A percentile compares a stretch with the other conserved stretches of the same genome.
These are phyloP conservation scores for Coryphaenoides rupestris DNA, from an alignment of 2,113 vertebrate genomes.

Conservation along the genomic window DNA sequence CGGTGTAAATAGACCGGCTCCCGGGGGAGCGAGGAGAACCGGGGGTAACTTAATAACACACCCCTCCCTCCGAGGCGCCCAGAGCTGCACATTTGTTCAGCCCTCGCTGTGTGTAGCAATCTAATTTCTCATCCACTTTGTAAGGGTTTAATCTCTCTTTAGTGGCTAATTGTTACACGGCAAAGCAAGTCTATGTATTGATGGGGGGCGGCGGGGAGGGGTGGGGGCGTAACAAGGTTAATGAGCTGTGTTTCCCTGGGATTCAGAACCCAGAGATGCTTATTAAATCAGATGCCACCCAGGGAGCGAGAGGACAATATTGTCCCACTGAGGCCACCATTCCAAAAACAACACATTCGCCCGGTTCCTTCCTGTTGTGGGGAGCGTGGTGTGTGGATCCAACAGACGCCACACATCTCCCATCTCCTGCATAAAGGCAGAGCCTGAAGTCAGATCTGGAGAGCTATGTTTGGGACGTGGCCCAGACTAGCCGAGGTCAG, in stretches of 20 bases:
- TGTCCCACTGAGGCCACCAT: too few relatives aligned
- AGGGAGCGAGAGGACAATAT: constrained; percentile 28
- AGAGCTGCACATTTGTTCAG: constrained; percentile 26
- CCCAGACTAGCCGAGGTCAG: too few relatives aligned
- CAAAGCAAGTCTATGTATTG: constrained; percentile 57
- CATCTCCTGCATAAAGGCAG: too few relatives aligned
- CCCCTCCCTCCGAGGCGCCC: constrained; percentile 31
- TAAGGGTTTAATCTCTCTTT: constrained; percentile 52
- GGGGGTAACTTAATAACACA: constrained; percentile 44
- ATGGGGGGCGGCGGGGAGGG: constrained; percentile 60
- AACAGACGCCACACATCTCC: too few relatives aligned
- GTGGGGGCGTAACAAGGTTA: constrained; percentile 69
- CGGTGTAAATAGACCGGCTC: constrained; percentile 41
- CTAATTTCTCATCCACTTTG: constrained; percentile 44
- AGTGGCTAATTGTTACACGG: constrained; percentile 54
- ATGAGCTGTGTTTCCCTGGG: constrained; percentile 73
- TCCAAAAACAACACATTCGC: too few relatives aligned
- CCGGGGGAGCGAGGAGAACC: constrained; percentile 32
- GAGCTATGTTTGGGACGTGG: too few relatives aligned
- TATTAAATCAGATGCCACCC: constrained; percentile 51
- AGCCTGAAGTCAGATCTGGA: too few relatives aligned
- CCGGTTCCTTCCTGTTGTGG: too few relatives aligned
- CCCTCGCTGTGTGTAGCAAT: constrained; percentile 31
- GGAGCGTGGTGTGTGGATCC: too few relatives aligned
- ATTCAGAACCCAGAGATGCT: constrained; percentile 63